Base-by-base conservation (phyloP, 2,797 vertebrate genomes). In the Acanthiza pusilla region DNA sequence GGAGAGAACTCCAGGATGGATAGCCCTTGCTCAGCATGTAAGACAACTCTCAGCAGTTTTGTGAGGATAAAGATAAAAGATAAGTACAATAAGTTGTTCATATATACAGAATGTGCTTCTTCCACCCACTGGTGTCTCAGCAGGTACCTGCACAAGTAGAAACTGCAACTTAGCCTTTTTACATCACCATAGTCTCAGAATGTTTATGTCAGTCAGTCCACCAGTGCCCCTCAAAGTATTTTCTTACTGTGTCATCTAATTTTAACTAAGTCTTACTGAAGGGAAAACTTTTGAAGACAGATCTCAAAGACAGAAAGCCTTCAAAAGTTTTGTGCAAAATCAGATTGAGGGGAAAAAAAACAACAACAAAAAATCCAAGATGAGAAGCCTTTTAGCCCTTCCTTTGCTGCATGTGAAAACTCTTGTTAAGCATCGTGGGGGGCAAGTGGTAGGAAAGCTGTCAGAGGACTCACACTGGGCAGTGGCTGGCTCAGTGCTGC, bases 311-410 rank as follows among this genome's bases (percentile, higher is more conserved):
- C 2, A 47, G 13, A 67, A 81, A 36, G 8, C 8, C 8, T 26
- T 34, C 5, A 21, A 25, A 43, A 38, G 14, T 45, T 72, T 47
- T n/a, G 51, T 50, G 16, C 12, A 23, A 88, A 77, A 80, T 36
- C 11, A 15, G 5, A 40, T 7, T 1, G 2, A 36, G 13, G 5
- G 6, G 7, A 47, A 23, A 36, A 23, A 9, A 81, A 34, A 3
- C 2, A 51, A 18, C 5, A 7, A 10, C 6, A 25, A 57, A n/a
- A 27, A 11, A 7, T 45, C 2, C 9, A 48, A 30, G 30, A 16
- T 26, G 22, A 48, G 36, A 47, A 8, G 27, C 3, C 2, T 26
- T 68, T 72, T 68, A 65, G 29, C 8, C n/a, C 20, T 67, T 67
- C 8, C 10, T 7, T 51, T 74, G 30, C 13, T 53, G 20, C 19